phyloP scores from a whole-genome alignment of 2,888 invertebrate genomes.

The Drosophila trichaetosa region DNA sequence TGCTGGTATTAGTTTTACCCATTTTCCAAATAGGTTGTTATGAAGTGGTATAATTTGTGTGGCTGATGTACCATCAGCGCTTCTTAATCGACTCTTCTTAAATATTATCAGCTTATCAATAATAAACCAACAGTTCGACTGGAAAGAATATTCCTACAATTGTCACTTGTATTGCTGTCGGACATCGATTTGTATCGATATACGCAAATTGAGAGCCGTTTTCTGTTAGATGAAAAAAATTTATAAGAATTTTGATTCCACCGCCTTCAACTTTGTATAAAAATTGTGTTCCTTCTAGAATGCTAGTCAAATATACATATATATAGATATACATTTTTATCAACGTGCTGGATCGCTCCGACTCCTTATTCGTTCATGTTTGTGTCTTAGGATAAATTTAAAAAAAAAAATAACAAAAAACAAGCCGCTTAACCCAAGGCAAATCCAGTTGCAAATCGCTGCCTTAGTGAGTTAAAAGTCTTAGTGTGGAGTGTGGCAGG shows the following conservation, averaged over 20 bases:
- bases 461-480: constrained; percentile 9
- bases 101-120: not conserved
- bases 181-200: not conserved
- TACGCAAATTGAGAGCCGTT: not conserved
- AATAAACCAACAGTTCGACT: too few species aligned
- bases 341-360: not conserved
- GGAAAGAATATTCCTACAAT: too few species aligned
- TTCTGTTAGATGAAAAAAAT: not conserved
- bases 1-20: not conserved
- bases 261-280: not conserved
- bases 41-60: not conserved
- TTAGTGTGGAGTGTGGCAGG: constrained; percentile 19
- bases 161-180: too few species aligned
- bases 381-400: not conserved
- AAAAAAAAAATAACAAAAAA: not conserved
- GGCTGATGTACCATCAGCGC: not conserved
- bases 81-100: not conserved
- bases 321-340: not conserved
- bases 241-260: too few species aligned
- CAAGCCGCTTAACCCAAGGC: not conserved
- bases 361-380: not conserved
- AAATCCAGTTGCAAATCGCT: not conserved
- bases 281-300: not conserved
- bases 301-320: not conserved
- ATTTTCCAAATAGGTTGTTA: too few species aligned